phyloP scores from a whole-genome alignment of 1,140 invertebrate species.

The Coptotermes formosanus region DNA sequence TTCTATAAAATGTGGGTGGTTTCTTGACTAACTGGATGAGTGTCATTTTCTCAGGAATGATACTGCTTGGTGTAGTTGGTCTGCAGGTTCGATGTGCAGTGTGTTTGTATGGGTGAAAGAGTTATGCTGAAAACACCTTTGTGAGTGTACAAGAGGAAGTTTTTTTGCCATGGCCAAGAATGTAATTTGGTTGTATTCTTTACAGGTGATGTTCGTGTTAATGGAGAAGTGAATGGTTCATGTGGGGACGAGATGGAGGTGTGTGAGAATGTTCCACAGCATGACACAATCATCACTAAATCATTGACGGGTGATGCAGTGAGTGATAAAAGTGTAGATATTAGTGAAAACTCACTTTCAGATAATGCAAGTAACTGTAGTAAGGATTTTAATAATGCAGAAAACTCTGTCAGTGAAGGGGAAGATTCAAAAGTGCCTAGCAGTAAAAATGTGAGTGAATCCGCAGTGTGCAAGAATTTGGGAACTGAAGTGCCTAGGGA shows the following conservation, averaged over 20 bases:
- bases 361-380: not conserved
- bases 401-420: not conserved
- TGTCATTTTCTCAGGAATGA: too few species aligned
- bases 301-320: conserved; percentile 27
- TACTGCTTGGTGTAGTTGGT: too few species aligned
- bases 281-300: not conserved
- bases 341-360: conserved; percentile 14
- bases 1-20: too few species aligned
- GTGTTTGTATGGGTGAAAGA: too few species aligned
- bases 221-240: conserved; percentile 48
- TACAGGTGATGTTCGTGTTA: conserved; percentile 43
- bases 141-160: too few species aligned
- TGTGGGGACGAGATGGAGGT: conserved; percentile 22
- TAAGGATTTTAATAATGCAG: conserved; percentile 22
- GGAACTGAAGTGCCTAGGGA: conserved; percentile 45
- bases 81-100: too few species aligned
- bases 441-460: conserved; percentile 21
- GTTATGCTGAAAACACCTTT: too few species aligned
- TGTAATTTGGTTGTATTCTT: conserved; percentile 35
- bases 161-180: too few species aligned
- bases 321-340: conserved; percentile 27
- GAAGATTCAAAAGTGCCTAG: conserved; percentile 30
- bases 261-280: conserved; percentile 8
- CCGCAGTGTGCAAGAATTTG: conserved; percentile 27
- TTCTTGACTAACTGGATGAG: too few species aligned